Percentiles rank a stretch among this genome's conserved stretches.
Conservation (phyloP, 2,797 vertebrate species). For the Cossypha caffra region DNA sequence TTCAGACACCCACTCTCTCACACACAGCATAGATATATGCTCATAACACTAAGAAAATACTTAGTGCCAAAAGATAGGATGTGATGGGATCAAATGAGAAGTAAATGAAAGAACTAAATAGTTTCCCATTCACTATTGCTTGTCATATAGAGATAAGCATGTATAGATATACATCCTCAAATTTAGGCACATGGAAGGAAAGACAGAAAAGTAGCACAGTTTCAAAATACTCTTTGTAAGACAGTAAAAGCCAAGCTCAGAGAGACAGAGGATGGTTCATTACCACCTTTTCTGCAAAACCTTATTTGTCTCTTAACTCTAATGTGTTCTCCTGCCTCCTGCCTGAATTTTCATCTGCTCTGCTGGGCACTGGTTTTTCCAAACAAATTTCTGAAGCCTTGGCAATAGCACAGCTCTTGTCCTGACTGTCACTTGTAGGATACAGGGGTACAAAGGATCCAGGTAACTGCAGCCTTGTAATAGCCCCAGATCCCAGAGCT, state of each 20-base stretch:
- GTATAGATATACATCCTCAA: neutral
- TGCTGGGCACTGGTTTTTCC: neutral
- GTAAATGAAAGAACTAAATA: constrained; percentile 20
- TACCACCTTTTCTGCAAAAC: neutral
- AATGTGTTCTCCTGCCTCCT: neutral
- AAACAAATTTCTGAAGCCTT: neutral
- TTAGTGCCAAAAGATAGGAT: constrained; percentile 23
- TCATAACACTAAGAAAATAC: constrained; percentile 38
- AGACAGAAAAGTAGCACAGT: neutral
- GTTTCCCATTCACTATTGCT: neutral
- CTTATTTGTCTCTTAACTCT: neutral
- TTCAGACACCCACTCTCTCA: constrained; percentile 27
- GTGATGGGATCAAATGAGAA: constrained; percentile 19
- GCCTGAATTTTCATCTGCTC: neutral
- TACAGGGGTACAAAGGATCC: neutral
- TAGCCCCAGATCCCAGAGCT: neutral
- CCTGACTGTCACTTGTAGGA: neutral
- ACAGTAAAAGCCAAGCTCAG: neutral
- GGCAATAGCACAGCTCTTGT: neutral
- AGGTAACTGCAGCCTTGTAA: neutral
- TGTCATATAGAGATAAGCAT: neutral
- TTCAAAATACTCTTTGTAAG: neutral
- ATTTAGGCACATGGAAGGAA: neutral
- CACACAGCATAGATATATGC: neutral
- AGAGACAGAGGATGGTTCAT: neutral